A percentile compares a stretch with the other conserved stretches of the same genome.
Conservation (phyloP, 2,888 invertebrate species). For the Xanthia icteritia region DNA sequence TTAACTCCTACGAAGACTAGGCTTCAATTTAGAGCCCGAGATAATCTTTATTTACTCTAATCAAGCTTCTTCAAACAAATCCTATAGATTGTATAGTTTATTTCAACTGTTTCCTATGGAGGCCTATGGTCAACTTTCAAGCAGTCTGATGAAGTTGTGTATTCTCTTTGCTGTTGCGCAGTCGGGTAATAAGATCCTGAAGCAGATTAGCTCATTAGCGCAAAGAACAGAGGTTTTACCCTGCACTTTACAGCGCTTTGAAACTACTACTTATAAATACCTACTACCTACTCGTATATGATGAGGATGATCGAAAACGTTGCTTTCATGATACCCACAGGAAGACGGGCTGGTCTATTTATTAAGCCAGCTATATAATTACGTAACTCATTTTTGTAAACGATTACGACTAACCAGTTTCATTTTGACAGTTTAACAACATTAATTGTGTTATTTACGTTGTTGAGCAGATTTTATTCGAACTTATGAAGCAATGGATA, state of each 20-base stretch:
- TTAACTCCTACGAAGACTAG: background rate
- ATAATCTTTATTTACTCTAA: background rate
- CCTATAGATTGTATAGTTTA: background rate
- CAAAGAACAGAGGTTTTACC: background rate
- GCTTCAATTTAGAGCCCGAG: background rate
- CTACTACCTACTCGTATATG: too few relatives aligned
- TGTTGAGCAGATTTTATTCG: too few relatives aligned
- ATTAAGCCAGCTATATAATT: background rate
- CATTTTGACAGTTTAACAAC: too few relatives aligned
- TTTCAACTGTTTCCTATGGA: background rate
- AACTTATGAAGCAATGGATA: too few relatives aligned
- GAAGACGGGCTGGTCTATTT: background rate
- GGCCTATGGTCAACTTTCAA: background rate
- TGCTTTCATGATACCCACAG: background rate
- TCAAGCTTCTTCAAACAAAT: constrained; percentile 2
- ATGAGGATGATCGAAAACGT: background rate
- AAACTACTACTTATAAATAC: too few relatives aligned
- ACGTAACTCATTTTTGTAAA: too few relatives aligned
- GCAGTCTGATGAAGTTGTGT: background rate
- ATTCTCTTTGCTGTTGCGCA: background rate
- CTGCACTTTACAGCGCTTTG: background rate
- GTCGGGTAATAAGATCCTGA: background rate
- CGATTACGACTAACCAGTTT: too few relatives aligned
- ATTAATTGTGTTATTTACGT: too few relatives aligned
- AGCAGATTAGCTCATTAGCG: background rate